Percentiles rank a stretch among this genome's conserved stretches.
These are phyloP conservation scores for Heliocidaris erythrogramma DNA, from an alignment of 35 echinoderm and acorn worm species.

Conservation along the genomic window DNA sequence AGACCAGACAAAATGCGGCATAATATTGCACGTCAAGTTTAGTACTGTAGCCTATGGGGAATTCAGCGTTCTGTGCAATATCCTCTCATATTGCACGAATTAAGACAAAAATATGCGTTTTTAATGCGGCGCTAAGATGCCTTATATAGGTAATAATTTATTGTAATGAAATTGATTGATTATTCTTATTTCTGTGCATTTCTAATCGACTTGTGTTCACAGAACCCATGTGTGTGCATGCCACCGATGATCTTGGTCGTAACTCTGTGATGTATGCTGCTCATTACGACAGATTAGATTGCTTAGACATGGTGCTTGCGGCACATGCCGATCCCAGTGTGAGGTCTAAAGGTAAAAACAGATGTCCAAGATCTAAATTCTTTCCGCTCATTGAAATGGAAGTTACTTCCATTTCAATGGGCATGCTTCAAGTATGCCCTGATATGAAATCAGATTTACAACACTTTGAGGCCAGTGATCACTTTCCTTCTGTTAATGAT, in stretches of 20 bases:
- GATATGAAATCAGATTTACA: background rate
- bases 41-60: too few species aligned
- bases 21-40: too few species aligned
- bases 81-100: too few species aligned
- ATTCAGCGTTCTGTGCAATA: too few species aligned
- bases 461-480: background rate
- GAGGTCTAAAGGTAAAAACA: constrained; percentile 59
- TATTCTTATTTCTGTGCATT: background rate
- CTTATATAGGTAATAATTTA: too few species aligned
- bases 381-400: background rate
- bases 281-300: constrained; percentile 68
- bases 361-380: too few species aligned
- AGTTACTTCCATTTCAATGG: too few species aligned
- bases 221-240: constrained; percentile 77
- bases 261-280: constrained; percentile 77
- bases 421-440: too few species aligned
- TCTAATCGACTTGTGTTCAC: background rate
- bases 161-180: background rate
- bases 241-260: constrained; percentile 68
- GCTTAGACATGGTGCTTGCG: constrained; percentile 57
- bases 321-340: constrained; percentile 60
- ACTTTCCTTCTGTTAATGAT: too few species aligned
- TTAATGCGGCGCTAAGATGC: too few species aligned
- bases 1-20: too few species aligned
- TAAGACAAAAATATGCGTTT: too few species aligned